These are phyloP conservation scores for Pherbina coryleti DNA, from an alignment of 2,888 invertebrate species.

Conservation along the genomic window DNA sequence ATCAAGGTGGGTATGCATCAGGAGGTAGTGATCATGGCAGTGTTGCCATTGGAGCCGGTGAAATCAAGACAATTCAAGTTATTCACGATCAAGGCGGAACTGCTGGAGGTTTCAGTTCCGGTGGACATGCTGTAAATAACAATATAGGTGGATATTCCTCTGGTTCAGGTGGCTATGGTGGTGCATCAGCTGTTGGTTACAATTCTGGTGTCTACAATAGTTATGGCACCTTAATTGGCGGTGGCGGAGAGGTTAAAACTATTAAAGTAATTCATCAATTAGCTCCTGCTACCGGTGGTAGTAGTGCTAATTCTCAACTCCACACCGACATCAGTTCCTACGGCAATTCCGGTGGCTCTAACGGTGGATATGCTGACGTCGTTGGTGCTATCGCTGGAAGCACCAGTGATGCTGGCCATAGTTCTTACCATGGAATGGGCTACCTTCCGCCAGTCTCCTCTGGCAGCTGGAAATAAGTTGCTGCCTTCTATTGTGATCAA, in stretches of 20 bases:
- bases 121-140: not conserved
- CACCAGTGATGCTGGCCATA: not conserved
- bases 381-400: not conserved
- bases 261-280: slow-evolving; percentile 46
- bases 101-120: slow-evolving; percentile 37
- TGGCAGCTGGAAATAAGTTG: slow-evolving; percentile 34
- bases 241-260: slow-evolving; percentile 35
- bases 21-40: slow-evolving; percentile 15
- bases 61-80: slow-evolving; percentile 37
- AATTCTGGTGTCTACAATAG: not conserved
- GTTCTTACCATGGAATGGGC: slow-evolving; percentile 38
- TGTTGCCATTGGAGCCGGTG: slow-evolving; percentile 14
- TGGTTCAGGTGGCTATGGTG: slow-evolving; percentile 1
- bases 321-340: not conserved
- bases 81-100: slow-evolving; percentile 34
- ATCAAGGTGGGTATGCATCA: not conserved
- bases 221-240: not conserved
- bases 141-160: not conserved
- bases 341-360: not conserved
- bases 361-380: slow-evolving; percentile 22
- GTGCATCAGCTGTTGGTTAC: slow-evolving; percentile 30
- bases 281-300: not conserved
- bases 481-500: slow-evolving; percentile 27
- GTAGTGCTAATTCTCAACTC: slow-evolving; percentile 18
- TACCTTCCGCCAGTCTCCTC: slow-evolving; percentile 35